Base-by-base conservation (phyloP, 2,797 vertebrate species). In the Pygocentrus nattereri region DNA sequence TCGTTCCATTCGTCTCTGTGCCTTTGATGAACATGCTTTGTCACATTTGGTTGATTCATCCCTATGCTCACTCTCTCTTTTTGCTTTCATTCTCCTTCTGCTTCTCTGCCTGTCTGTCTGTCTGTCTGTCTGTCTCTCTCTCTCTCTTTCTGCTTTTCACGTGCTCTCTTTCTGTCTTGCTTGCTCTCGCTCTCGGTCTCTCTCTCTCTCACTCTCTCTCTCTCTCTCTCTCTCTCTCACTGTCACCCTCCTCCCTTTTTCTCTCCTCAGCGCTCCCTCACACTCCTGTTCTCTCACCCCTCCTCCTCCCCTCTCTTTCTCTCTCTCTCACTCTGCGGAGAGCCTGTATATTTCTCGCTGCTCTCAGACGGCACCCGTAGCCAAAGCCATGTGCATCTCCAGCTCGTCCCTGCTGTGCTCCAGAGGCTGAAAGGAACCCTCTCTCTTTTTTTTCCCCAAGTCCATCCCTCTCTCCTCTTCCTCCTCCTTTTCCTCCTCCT, bases 351-450 rank as follows among this genome's bases (percentile, higher is more conserved):
- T 81, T 84, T 81, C 73, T 84, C 27, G 65, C 77, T 59, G 72
- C 79, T 85, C 77, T 62, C 59, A 78, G 82, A 78, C 78, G 59
- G 95, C 96, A 96, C 89, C 95, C 94, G 94, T 95, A 96, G 95
- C 96, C 96, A 95, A 91, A 95, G 95, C 96, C 96, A 95, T 97
- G 96, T 95, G 96, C 96, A 95, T 94, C 95, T 95, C 95, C 95
- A 96, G 94, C 93, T 91, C 87, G 93, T 95, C 93, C 94, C 93
- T 92, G 92, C 92, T 94, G 95, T 93, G 90, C 90, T 94, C 93
- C 87, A 95, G 94, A 94, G 95, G 96, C 96, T 97, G 95, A 97
- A 95, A 95, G 61, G 50, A 79, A 69, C 47, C 67, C 0, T 12
- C 4, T 30, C 52, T 16, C 67, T 64, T 21, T 18, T 79, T 75